Conservation (phyloP, 1,140 invertebrate species). For the Trialeurodes vaporariorum region DNA sequence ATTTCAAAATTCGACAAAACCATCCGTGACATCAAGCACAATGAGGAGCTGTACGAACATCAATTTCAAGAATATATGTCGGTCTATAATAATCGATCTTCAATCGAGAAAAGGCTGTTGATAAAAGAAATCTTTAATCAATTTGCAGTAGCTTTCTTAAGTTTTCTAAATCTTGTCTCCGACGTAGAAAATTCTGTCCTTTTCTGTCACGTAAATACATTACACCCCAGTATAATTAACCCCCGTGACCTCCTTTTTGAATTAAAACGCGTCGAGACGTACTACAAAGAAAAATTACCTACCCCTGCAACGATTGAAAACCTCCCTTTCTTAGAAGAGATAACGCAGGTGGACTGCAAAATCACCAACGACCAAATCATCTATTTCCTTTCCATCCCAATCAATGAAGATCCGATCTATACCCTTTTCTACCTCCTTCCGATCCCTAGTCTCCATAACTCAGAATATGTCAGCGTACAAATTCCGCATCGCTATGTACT, state of each 20-base stretch:
- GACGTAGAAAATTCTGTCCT: slow-evolving; percentile 1
- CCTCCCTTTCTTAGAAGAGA: not conserved
- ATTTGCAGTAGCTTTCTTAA: not conserved
- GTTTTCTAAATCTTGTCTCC: not conserved
- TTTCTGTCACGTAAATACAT: slow-evolving; percentile 5
- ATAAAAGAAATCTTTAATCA: not conserved
- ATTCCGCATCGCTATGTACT: not conserved
- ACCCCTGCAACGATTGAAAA: not conserved
- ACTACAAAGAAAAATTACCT: not conserved
- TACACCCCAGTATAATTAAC: slow-evolving; percentile 7
- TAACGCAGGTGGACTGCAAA: slow-evolving; percentile 2
- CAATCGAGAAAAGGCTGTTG: not conserved
- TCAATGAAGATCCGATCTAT: not conserved
- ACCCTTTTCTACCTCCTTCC: slow-evolving; percentile 1
- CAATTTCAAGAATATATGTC: not conserved
- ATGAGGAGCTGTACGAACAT: not conserved
- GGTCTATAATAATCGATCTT: not conserved
- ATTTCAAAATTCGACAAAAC: slow-evolving; percentile 3
- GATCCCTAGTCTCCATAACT: not conserved
- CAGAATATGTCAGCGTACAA: slow-evolving; percentile 2
- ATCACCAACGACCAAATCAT: not conserved
- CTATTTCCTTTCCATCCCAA: slow-evolving; percentile 2
- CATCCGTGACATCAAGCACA: slow-evolving; percentile 8
- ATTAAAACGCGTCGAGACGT: not conserved
- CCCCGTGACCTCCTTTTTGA: not conserved